A percentile compares a stretch with the other conserved stretches of the same genome.
These are phyloP conservation scores for Arctopsyche grandis DNA, from an alignment of 1,140 invertebrate species.

Conservation along the genomic window DNA sequence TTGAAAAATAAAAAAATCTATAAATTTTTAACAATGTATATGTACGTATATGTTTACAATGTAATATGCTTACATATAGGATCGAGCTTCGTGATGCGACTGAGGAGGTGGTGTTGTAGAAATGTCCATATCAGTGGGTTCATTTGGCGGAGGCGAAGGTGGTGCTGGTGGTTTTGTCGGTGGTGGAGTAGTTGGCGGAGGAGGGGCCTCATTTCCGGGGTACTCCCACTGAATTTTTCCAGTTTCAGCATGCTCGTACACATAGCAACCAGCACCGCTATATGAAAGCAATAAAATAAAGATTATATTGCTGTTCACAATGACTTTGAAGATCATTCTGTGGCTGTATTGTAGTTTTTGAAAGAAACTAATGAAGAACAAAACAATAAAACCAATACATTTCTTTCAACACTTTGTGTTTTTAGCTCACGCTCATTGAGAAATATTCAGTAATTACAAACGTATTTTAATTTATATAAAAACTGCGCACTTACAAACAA, in stretches of 20 bases:
- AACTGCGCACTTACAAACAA: no score
- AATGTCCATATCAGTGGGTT: constrained; percentile 64
- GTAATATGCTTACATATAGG: neutral
- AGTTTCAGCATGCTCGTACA: constrained; percentile 61
- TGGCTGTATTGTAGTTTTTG: neutral
- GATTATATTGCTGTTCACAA: neutral
- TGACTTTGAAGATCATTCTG: neutral
- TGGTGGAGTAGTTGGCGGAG: constrained; percentile 31
- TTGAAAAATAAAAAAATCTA: constrained; percentile 14
- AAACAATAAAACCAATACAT: no score
- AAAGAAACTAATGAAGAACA: neutral
- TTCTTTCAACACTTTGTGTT: no score
- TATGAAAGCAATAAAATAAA: constrained; percentile 34
- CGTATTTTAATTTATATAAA: no score
- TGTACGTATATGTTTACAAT: neutral
- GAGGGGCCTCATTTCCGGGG: constrained; percentile 51
- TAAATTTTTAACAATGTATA: constrained; percentile 8
- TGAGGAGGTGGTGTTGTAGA: constrained; percentile 62
- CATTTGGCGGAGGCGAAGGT: constrained; percentile 47
- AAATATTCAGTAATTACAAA: no score
- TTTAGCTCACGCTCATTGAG: no score
- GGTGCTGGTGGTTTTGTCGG: constrained; percentile 4
- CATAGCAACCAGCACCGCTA: constrained; percentile 64
- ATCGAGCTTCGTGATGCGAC: constrained; percentile 10
- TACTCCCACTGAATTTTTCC: constrained; percentile 64